These are phyloP conservation scores for Orthosia incerta DNA, from an alignment of 2,888 invertebrate genomes.

Conservation along the genomic window DNA sequence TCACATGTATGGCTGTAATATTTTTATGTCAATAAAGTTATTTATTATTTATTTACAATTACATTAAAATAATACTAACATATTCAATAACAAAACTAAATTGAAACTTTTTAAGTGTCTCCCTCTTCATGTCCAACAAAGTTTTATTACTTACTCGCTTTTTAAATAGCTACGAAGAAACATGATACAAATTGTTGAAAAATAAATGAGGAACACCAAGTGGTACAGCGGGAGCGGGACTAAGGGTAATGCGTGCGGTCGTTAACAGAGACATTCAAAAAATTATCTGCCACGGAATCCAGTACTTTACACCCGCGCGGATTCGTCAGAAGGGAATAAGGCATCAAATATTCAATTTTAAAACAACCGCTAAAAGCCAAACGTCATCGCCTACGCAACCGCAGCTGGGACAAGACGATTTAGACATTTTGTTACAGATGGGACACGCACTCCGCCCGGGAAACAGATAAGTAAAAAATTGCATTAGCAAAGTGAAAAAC, in stretches of 20 bases:
- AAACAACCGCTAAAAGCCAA: constrained; percentile 91
- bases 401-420: constrained; percentile 90
- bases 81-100: constrained; percentile 25
- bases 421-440: constrained; percentile 90
- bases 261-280: constrained; percentile 86
- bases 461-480: constrained; percentile 89
- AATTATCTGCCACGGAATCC: constrained; percentile 85
- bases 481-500: constrained; percentile 89
- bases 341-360: constrained; percentile 91
- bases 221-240: constrained; percentile 74
- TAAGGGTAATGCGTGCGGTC: constrained; percentile 82
- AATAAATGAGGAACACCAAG: constrained; percentile 78
- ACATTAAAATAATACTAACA: background rate
- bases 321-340: constrained; percentile 89
- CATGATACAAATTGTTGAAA: constrained; percentile 74
- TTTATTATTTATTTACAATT: background rate
- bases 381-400: constrained; percentile 88
- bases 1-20: too few species aligned
- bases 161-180: constrained; percentile 67
- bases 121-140: constrained; percentile 27
- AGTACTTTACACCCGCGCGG: constrained; percentile 82
- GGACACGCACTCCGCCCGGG: constrained; percentile 86
- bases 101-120: constrained; percentile 16
- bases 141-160: constrained; percentile 60
- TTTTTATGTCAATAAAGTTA: too few species aligned